Percentiles rank a stretch among this genome's conserved stretches.
Evolutionary conservation across 2,888 invertebrate genomes (phyloP).

Genomic region (Pardosa pseudoannulata): DNA sequence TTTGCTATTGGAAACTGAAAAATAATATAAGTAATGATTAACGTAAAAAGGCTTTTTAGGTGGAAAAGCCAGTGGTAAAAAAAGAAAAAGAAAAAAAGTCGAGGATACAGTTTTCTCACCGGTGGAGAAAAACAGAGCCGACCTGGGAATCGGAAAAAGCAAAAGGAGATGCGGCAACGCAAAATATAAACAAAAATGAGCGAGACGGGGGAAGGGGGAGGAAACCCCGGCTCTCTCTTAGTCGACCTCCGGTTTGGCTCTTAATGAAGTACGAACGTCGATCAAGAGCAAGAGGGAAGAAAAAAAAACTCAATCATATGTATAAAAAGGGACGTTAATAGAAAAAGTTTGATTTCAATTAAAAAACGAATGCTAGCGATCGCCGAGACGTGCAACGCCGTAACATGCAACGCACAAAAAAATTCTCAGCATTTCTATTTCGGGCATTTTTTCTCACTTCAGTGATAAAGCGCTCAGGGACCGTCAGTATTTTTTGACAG

Average conservation of each 20-base stretch:
- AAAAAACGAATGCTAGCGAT: constrained; percentile 42
- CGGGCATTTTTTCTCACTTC: constrained; percentile 13
- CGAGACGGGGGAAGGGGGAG: neutral
- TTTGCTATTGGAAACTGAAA: constrained; percentile 68
- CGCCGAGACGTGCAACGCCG: neutral
- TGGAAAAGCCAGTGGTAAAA: constrained; percentile 33
- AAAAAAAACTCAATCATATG: constrained; percentile 32
- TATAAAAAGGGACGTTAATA: constrained; percentile 20
- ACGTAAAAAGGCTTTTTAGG: constrained; percentile 66
- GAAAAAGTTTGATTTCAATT: constrained; percentile 62
- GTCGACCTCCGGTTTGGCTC: constrained; percentile 34
- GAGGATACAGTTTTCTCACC: constrained; percentile 57
- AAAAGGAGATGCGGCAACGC: constrained; percentile 27
- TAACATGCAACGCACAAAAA: neutral
- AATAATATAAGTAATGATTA: constrained; percentile 72
- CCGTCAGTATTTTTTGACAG: constrained; percentile 8
- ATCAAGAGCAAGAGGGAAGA: constrained; percentile 44
- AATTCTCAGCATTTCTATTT: constrained; percentile 16
- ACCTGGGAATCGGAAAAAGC: constrained; percentile 29
- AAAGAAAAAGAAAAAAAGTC: constrained; percentile 18
- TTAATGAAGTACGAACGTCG: constrained; percentile 69
- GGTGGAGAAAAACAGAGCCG: constrained; percentile 25
- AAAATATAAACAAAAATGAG: constrained; percentile 55
- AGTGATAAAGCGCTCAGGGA: constrained; percentile 8
- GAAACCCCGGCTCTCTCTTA: constrained; percentile 10